A percentile compares a stretch with the other conserved stretches of the same genome.
Conservation (phyloP, 2,888 invertebrate genomes). For the Axea sp. region DNA sequence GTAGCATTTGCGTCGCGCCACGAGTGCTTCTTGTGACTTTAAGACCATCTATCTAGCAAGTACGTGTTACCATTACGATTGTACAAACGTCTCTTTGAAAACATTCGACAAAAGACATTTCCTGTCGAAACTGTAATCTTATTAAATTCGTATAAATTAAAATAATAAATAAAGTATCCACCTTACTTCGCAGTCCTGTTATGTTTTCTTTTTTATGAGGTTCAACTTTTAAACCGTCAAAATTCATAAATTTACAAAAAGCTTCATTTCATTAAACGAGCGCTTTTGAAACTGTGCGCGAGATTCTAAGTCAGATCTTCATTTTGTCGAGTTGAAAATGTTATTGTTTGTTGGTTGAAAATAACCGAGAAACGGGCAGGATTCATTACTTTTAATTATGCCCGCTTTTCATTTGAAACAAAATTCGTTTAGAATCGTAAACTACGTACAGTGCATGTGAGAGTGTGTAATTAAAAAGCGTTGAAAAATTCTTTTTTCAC, state of each 20-base stretch:
- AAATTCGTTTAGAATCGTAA: slow-evolving; percentile 39
- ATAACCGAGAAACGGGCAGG: background rate
- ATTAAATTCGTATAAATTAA: no score
- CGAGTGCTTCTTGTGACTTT: slow-evolving; percentile 39
- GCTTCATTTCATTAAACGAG: no score
- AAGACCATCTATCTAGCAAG: slow-evolving; percentile 24
- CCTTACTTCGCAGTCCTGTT: no score
- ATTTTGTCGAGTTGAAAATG: slow-evolving; percentile 9
- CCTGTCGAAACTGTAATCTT: no score
- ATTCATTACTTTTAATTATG: slow-evolving; percentile 34
- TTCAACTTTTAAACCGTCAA: no score
- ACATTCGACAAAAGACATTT: no score
- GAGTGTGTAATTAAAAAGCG: slow-evolving; percentile 36
- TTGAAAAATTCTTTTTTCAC: slow-evolving; percentile 24
- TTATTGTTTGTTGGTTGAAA: slow-evolving; percentile 19
- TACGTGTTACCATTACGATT: slow-evolving; percentile 6
- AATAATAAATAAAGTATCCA: no score
- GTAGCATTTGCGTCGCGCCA: slow-evolving; percentile 30
- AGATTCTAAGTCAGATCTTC: no score
- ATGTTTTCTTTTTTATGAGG: no score
- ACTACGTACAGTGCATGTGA: background rate
- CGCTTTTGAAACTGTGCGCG: no score
- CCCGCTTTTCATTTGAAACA: slow-evolving; percentile 27
- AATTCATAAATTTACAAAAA: no score
- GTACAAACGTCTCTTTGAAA: slow-evolving; percentile 10